Conservation (phyloP, 2,888 invertebrate species). For the Physocephala rufipes region DNA sequence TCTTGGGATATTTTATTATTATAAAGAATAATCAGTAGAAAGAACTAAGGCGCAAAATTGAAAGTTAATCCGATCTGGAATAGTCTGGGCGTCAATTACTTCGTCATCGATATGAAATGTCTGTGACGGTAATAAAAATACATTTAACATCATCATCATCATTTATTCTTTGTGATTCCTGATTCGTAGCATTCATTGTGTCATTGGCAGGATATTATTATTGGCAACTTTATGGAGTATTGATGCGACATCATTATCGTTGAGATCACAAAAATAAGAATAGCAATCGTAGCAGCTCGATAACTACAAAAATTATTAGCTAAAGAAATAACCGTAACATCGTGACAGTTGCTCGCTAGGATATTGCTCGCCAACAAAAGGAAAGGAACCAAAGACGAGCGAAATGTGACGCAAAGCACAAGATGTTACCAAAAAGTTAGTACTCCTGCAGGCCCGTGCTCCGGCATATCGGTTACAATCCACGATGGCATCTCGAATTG, state of each 20-base stretch:
- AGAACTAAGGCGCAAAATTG: too few species aligned
- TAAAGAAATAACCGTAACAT: too few species aligned
- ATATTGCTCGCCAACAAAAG: too few species aligned
- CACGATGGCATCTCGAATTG: background rate
- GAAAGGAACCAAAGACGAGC: too few species aligned
- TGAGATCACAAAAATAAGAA: slow-evolving; percentile 42
- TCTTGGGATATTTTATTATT: too few species aligned
- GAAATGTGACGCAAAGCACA: background rate
- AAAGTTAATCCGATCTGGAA: too few species aligned
- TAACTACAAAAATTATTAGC: slow-evolving; percentile 16
- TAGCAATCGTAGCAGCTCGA: slow-evolving; percentile 33
- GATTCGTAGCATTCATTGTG: slow-evolving; percentile 43
- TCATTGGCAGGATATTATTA: slow-evolving; percentile 62
- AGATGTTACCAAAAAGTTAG: background rate
- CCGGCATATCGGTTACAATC: background rate
- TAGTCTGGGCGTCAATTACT: too few species aligned
- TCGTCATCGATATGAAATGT: too few species aligned
- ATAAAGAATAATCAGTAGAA: too few species aligned
- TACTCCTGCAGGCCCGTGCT: too few species aligned
- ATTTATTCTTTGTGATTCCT: background rate
- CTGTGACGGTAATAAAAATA: slow-evolving; percentile 17
- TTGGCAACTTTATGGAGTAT: slow-evolving; percentile 59
- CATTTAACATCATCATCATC: slow-evolving; percentile 23
- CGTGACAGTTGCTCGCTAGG: too few species aligned
- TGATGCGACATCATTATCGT: slow-evolving; percentile 47